Base-by-base conservation (phyloP, 1,140 invertebrate species). In the Melanaphis sacchari region DNA sequence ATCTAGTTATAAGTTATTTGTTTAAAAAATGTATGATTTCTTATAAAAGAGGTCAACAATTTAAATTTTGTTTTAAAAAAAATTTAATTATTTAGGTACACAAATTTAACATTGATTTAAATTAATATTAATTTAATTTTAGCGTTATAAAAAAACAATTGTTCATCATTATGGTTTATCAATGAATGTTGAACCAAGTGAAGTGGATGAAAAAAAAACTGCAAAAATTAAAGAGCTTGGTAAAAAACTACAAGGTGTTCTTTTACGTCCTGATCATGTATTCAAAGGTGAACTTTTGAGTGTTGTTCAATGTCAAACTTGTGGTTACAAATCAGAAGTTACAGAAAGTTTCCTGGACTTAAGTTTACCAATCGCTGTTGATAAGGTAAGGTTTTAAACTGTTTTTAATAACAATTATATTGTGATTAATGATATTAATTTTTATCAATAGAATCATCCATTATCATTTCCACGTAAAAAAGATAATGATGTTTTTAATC, bases 291-390 rank as follows among this genome's bases (percentile, higher is more conserved):
- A 97, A 94, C 96, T 99, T 18, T 97, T 99, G 2, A 99, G 98
- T 41, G 99, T 97, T 0, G 95, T 99, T 41, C 96, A 98, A 93
- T 99, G 99, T 95, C 96, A 98, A 94, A 97, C 98, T 90, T 99
- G 99, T 95, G 96, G 97, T 92, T 96, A 98, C 95, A 96, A 97
- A 18, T 99, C 98, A 0, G 97, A 98, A 94, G 96, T 98, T 31
- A 97, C 97, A 93, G 99, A 99, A 95, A 97, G 97, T 94, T 99
- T 99, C 95, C 96, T 99, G 90, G 99, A 99, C 96, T 96, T 99
- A 91, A 99, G 98, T 94, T 95, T 99, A 91, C 98, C 99, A 0
- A 97, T 99, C 21, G 97, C 96, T 81, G 96, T 96, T 21, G 96
- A 97, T 84, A 97, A 97, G 94, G 95, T 95, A 93, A 85, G 91